These are phyloP conservation scores for Corythucha ciliata DNA, from an alignment of 2,888 invertebrate species.

Conservation along the genomic window DNA sequence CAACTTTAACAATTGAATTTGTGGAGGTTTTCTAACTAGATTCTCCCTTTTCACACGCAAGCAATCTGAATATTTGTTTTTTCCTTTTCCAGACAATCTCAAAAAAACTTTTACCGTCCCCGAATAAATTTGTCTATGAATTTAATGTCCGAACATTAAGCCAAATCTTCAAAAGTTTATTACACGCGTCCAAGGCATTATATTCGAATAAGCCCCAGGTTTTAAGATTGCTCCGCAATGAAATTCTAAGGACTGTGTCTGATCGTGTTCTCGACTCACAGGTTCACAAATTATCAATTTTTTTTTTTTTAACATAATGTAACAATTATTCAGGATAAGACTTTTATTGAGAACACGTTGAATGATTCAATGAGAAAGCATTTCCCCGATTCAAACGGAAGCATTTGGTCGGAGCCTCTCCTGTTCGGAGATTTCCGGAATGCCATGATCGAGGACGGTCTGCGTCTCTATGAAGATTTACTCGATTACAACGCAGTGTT, in stretches of 20 bases:
- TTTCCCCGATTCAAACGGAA: conserved; percentile 52
- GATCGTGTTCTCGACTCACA: neutral
- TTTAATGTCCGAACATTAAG: conserved; percentile 88
- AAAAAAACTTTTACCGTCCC: conserved; percentile 70
- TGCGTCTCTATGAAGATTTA: conserved; percentile 77
- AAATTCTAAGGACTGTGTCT: too few species aligned
- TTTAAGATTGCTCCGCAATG: too few species aligned
- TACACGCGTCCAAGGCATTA: conserved; percentile 61
- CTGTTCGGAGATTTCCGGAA: conserved; percentile 85
- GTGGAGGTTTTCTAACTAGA: neutral
- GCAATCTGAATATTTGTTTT: neutral
- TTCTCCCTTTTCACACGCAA: neutral
- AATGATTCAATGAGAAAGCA: too few species aligned
- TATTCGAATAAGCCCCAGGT: conserved; percentile 61
- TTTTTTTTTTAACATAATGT: neutral
- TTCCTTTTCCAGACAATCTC: conserved; percentile 10
- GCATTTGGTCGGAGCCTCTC: conserved; percentile 68
- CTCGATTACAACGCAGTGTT: conserved; percentile 84
- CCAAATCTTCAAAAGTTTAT: conserved; percentile 70
- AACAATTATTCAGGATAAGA: conserved; percentile 21
- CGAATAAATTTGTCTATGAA: conserved; percentile 88
- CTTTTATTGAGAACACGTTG: conserved; percentile 29
- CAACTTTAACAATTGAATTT: neutral
- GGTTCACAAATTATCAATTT: neutral
- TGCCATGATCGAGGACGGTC: conserved; percentile 68